phyloP scores from a whole-genome alignment of 2,797 vertebrate species.

The Spinibarbus caldwelli region DNA sequence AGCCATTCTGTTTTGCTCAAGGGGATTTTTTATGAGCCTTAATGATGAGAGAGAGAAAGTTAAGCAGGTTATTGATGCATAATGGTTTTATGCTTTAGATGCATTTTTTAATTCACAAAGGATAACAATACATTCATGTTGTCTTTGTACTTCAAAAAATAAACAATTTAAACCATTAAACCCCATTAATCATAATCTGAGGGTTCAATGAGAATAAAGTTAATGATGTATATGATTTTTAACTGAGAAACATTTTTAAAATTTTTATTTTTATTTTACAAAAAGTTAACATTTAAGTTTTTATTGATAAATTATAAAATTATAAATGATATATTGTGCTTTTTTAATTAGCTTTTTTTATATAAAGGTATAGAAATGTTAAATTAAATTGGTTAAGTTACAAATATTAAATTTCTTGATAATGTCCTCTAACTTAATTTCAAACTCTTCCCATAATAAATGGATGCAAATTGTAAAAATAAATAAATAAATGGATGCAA shows the following conservation, averaged over 20 bases:
- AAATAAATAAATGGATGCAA: neutral
- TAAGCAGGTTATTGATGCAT: neutral
- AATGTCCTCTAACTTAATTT: too few species aligned
- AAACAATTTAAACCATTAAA: neutral
- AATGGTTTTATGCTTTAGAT: neutral
- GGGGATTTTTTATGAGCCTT: neutral
- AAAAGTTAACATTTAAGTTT: neutral
- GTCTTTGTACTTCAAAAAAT: neutral
- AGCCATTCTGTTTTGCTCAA: neutral
- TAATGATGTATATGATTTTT: neutral
- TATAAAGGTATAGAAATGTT: neutral
- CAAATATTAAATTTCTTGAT: neutral
- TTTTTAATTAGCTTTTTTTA: neutral
- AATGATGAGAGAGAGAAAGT: slow-evolving; percentile 6
- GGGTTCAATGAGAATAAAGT: neutral
- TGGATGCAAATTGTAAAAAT: neutral
- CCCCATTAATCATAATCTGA: neutral
- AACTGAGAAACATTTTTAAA: neutral
- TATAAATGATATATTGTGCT: neutral
- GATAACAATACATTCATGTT: neutral
- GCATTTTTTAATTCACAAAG: neutral
- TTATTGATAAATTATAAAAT: neutral
- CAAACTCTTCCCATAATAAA: too few species aligned
- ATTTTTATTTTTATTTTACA: neutral
- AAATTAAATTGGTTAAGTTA: neutral